These are phyloP conservation scores for Sclerodermus sp. DNA, from an alignment of 2,888 invertebrate species.

Conservation along the genomic window DNA sequence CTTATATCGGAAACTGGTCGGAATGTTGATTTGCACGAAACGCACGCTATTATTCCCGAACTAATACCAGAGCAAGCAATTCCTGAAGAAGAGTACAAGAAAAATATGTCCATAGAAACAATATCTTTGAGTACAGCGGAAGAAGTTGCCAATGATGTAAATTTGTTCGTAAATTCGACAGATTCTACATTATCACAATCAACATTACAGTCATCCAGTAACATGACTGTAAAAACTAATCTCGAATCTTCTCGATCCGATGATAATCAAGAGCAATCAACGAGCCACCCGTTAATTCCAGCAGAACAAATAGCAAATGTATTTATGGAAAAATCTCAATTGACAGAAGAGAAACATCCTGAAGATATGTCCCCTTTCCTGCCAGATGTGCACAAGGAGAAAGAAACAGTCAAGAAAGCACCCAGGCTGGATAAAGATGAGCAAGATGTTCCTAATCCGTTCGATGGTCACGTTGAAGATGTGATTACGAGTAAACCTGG, in stretches of 20 bases:
- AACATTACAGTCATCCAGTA: too few relatives aligned
- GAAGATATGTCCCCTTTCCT: slow-evolving; percentile 70
- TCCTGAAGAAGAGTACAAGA: not conserved
- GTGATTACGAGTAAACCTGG: slow-evolving; percentile 32
- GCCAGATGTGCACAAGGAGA: slow-evolving; percentile 65
- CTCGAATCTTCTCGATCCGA: slow-evolving; percentile 7
- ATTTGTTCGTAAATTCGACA: too few relatives aligned
- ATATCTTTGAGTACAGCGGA: not conserved
- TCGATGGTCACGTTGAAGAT: slow-evolving; percentile 51
- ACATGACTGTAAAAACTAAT: not conserved
- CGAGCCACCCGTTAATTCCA: slow-evolving; percentile 27
- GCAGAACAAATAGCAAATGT: slow-evolving; percentile 25
- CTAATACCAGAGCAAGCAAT: slow-evolving; percentile 31
- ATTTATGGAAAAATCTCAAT: slow-evolving; percentile 23
- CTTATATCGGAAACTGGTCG: slow-evolving; percentile 21
- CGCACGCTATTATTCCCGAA: slow-evolving; percentile 39
- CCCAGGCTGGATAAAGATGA: slow-evolving; percentile 61
- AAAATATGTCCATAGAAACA: slow-evolving; percentile 6
- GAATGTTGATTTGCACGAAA: slow-evolving; percentile 18
- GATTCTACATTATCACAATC: too few relatives aligned
- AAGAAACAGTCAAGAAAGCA: slow-evolving; percentile 46
- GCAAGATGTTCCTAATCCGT: slow-evolving; percentile 60
- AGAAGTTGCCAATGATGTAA: too few relatives aligned
- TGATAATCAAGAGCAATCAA: slow-evolving; percentile 27
- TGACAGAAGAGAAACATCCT: slow-evolving; percentile 41